Evolutionary conservation across 1,140 invertebrate genomes (phyloP), one percentile per base, ranked within the genome.

Genomic region (Hylaeus volcanicus): DNA sequence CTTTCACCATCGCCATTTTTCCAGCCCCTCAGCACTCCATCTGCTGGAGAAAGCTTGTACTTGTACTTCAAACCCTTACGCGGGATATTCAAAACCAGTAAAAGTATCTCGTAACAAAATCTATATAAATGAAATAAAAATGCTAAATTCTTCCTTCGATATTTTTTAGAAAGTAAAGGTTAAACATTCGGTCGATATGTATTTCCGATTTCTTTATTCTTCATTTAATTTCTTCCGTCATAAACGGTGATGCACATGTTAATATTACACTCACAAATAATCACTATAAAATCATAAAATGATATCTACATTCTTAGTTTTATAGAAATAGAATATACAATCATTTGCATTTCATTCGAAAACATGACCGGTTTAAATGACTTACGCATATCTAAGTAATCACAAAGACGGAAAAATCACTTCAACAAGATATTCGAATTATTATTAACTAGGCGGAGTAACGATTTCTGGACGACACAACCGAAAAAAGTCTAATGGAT

Each of bases 151-250:
- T 39, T 53, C 5, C 14, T 39, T 72, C 15, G 12, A 63, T 2
- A 69, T 43, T 48, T 39, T 11, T 69, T 72, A 39, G 4, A 69
- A 56, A 53, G 12, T 71, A 72, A 63, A 11, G 43, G 43, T 53
- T 15, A 61, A 70, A 45, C 48, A 72, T 69, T n/a, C 9, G 14
- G 11, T 63, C 12, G 1, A 4, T 72, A 5, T 5, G 53, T 72
- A 64, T 12, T 8, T 41, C 58, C 15, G 9, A 45, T 55, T 70
- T 71, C 43, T 78, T 78, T 78, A 72, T 72, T 63, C 64, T 63
- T 39, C 11, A 51, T 77, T 15, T 9, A 51, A 69, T 37, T 51
- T 63, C 12, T 65, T 66, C 53, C 26, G 51, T 15, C 45, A 3
- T 3, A 60, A 15, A 14, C 8, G 14, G 9, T 26, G 45, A 60